These are phyloP conservation scores for Opisthocomus hoazin DNA, from an alignment of 2,113 vertebrate species.

Conservation along the genomic window DNA sequence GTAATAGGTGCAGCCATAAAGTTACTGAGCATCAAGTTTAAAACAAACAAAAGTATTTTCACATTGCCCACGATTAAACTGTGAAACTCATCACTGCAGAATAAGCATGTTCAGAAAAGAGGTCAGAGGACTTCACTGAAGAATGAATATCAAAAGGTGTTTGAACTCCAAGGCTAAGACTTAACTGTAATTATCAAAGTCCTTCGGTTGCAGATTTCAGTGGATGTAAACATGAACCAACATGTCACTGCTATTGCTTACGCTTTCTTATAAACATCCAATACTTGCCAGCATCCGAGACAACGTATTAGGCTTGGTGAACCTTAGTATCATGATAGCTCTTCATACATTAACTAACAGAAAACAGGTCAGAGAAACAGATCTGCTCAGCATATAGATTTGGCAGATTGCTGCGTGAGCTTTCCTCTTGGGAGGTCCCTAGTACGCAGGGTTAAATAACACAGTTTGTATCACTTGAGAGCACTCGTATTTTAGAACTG, in stretches of 20 bases:
- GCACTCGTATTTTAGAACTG: neutral
- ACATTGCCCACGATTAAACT: neutral
- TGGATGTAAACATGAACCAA: neutral
- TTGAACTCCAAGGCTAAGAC: neutral
- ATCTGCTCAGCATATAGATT: neutral
- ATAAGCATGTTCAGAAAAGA: neutral
- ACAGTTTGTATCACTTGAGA: neutral
- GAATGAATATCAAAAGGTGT: neutral
- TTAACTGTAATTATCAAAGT: neutral
- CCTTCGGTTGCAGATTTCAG: neutral
- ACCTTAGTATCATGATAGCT: neutral
- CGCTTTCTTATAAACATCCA: neutral
- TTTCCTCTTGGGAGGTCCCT: neutral
- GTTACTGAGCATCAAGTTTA: neutral
- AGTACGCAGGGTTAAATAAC: neutral
- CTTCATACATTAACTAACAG: neutral
- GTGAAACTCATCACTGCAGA: neutral
- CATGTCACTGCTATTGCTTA: neutral
- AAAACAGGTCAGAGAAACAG: neutral
- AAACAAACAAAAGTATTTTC: neutral
- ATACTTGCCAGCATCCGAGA: neutral
- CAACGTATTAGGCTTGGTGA: neutral
- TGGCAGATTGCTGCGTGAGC: neutral
- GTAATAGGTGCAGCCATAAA: neutral
- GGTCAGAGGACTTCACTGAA: neutral